Conservation (phyloP, 2,888 invertebrate species). For the Polymixis lichenea region DNA sequence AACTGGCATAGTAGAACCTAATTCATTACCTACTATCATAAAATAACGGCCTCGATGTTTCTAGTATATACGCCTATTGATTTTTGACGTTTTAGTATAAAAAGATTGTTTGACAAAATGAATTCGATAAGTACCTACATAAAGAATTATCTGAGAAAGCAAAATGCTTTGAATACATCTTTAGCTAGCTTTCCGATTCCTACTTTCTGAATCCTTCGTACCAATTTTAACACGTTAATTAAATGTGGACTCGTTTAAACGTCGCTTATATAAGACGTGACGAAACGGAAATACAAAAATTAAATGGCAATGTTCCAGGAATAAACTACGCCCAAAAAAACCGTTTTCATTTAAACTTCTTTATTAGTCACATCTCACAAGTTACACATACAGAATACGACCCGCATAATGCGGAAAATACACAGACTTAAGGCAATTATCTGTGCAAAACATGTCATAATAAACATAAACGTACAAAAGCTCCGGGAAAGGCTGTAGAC, state of each 20-base stretch:
- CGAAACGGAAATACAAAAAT: not conserved
- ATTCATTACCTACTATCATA: not conserved
- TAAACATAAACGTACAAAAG: constrained; percentile 68
- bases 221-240: not conserved
- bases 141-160: not conserved
- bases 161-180: not conserved
- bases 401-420: constrained; percentile 63
- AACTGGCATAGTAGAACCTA: not conserved
- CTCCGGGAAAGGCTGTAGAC: constrained; percentile 52
- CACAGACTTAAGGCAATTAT: constrained; percentile 73
- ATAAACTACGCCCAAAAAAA: not conserved
- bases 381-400: constrained; percentile 25
- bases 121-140: not conserved
- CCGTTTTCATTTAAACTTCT: constrained; percentile 23
- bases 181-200: not conserved
- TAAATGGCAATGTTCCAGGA: not conserved
- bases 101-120: not conserved
- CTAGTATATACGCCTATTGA: not conserved
- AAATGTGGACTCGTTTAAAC: not conserved
- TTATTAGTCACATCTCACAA: constrained; percentile 36
- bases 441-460: constrained; percentile 71
- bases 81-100: too few species aligned
- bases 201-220: not conserved
- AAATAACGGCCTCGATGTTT: not conserved
- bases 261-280: not conserved